phyloP scores from a whole-genome alignment of 2,888 invertebrate species.

The Heliconius erato region DNA sequence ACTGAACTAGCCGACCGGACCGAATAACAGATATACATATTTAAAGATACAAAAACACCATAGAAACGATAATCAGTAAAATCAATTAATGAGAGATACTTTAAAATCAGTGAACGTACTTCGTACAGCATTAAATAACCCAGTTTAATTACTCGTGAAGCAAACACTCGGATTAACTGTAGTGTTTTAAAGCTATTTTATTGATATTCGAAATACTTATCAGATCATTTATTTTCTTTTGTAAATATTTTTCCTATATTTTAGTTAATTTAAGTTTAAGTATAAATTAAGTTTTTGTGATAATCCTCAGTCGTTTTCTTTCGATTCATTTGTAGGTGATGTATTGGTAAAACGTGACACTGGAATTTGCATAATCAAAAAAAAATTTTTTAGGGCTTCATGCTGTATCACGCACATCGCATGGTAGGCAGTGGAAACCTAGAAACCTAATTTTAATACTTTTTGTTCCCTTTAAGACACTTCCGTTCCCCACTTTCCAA shows the following conservation, averaged over 20 bases:
- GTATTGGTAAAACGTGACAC: too few species aligned
- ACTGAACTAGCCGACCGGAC: background rate
- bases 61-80: constrained; percentile 1
- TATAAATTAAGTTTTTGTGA: too few species aligned
- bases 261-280: too few species aligned
- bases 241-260: background rate
- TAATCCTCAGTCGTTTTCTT: too few species aligned
- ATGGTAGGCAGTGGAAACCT: too few species aligned
- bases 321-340: too few species aligned
- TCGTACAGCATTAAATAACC: constrained; percentile 14
- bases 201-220: background rate
- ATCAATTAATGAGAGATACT: constrained; percentile 19
- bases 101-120: constrained; percentile 19
- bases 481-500: too few species aligned
- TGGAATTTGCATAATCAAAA: too few species aligned
- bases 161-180: constrained; percentile 29
- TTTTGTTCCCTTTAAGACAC: too few species aligned
- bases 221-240: background rate
- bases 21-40: background rate
- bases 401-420: too few species aligned
- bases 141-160: constrained; percentile 37
- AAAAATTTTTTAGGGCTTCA: too few species aligned
- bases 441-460: too few species aligned
- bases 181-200: constrained; percentile 3
- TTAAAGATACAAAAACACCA: constrained; percentile 40